A percentile compares a stretch with the other conserved stretches of the same genome.
Evolutionary conservation across 2,888 invertebrate species (phyloP).

Genomic region (Ectemnius cavifrons): DNA sequence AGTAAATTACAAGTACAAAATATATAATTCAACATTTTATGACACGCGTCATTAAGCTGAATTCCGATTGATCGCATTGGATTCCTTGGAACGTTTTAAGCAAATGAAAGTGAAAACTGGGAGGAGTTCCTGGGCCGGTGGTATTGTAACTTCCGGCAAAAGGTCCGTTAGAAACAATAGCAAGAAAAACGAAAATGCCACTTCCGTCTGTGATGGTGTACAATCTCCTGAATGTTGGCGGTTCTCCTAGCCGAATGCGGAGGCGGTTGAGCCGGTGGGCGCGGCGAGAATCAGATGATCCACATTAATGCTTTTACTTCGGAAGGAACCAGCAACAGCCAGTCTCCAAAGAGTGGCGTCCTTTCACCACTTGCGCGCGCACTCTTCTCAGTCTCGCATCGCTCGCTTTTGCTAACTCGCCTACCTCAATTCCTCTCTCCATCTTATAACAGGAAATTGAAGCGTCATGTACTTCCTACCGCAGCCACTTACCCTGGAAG

Average conservation of each 20-base stretch:
- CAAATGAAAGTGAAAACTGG: too few species aligned
- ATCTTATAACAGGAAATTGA: constrained; percentile 40
- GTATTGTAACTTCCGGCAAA: too few species aligned
- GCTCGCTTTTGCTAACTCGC: constrained; percentile 26
- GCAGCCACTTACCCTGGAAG: constrained; percentile 1
- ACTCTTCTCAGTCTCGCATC: constrained; percentile 21
- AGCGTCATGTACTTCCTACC: constrained; percentile 25
- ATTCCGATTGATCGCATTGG: too few species aligned
- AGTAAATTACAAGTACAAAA: too few species aligned
- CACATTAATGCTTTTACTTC: constrained; percentile 52
- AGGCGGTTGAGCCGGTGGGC: neutral
- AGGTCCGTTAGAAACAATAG: too few species aligned
- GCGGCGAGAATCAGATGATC: constrained; percentile 47
- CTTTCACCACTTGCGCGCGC: constrained; percentile 59
- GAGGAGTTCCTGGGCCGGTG: too few species aligned
- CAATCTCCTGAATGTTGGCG: neutral
- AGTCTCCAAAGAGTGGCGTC: constrained; percentile 35
- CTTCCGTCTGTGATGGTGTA: neutral
- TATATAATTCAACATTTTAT: too few species aligned
- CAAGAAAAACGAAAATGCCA: too few species aligned
- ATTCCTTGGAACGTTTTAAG: too few species aligned
- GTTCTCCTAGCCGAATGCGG: neutral
- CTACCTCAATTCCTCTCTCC: constrained; percentile 35
- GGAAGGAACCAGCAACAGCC: constrained; percentile 34
- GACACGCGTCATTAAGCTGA: too few species aligned